phyloP scores from a whole-genome alignment of 92 coral and sea anemone genomes.

The Palythoa grandiflora region DNA sequence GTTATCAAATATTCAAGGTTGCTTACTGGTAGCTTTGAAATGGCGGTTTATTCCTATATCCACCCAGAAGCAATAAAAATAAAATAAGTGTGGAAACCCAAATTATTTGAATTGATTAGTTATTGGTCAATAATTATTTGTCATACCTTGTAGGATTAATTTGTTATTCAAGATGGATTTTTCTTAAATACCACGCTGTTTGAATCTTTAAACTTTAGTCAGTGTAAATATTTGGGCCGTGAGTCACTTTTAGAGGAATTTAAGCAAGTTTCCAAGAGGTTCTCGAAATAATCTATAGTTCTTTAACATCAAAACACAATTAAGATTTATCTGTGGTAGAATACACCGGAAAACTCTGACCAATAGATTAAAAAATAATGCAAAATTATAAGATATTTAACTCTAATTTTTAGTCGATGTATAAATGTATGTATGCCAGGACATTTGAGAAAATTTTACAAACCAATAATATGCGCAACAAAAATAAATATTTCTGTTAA shows the following conservation, averaged over 20 bases:
- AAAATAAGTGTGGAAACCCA: too few relatives aligned
- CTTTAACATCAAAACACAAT: not conserved
- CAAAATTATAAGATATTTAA: too few relatives aligned
- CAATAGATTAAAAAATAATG: too few relatives aligned
- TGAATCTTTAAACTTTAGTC: not conserved
- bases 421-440: too few relatives aligned
- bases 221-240: not conserved
- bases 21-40: not conserved
- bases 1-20: not conserved
- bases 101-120: too few relatives aligned
- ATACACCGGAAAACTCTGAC: too few relatives aligned
- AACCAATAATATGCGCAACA: too few relatives aligned
- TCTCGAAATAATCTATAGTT: not conserved
- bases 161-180: not conserved
- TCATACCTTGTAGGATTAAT: not conserved
- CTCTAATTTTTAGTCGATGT: too few relatives aligned
- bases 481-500: too few relatives aligned
- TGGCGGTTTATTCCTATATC: not conserved
- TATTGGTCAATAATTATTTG: not conserved
- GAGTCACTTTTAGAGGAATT: not conserved
- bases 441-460: too few relatives aligned
- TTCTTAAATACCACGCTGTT: not conserved
- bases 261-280: not conserved
- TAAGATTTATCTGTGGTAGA: too few relatives aligned
- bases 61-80: too few relatives aligned